Conservation (phyloP, 2,888 invertebrate species). For the Nephrotoma appendiculata region DNA sequence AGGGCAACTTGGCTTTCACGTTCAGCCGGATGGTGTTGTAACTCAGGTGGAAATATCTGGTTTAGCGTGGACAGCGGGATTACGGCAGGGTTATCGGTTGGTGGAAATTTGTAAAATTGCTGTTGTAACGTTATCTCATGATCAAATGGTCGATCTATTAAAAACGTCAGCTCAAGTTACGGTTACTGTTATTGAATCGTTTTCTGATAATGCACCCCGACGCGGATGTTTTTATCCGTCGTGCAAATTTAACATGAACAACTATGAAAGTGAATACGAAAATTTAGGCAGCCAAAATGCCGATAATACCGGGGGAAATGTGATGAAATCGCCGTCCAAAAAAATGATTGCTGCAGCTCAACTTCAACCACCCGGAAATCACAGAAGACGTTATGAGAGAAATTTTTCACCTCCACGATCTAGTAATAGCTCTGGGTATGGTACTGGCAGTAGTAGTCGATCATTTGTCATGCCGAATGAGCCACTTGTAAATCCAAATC, state of each 20-base stretch:
- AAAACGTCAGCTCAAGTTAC: conserved; percentile 81
- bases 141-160: conserved; percentile 83
- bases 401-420: conserved; percentile 65
- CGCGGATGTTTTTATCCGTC: conserved; percentile 49
- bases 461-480: conserved; percentile 25
- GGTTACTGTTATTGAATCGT: conserved; percentile 65
- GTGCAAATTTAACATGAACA: conserved; percentile 45
- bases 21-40: conserved; percentile 85
- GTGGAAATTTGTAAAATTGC: conserved; percentile 87
- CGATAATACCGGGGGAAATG: conserved; percentile 26
- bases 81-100: conserved; percentile 75
- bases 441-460: conserved; percentile 47
- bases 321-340: conserved; percentile 14
- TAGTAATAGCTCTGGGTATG: conserved; percentile 71
- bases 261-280: conserved; percentile 52
- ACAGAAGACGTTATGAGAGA: conserved; percentile 55
- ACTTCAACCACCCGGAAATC: conserved; percentile 32
- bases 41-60: conserved; percentile 42
- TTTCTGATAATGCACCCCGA: conserved; percentile 48
- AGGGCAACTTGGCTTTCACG: conserved; percentile 79
- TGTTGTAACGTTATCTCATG: conserved; percentile 76
- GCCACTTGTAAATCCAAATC: conserved; percentile 11
- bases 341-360: conserved; percentile 23
- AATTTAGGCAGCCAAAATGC: conserved; percentile 34
- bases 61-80: conserved; percentile 56